Base-by-base conservation (phyloP, 2,888 invertebrate species). In the Mamestra brassicae region DNA sequence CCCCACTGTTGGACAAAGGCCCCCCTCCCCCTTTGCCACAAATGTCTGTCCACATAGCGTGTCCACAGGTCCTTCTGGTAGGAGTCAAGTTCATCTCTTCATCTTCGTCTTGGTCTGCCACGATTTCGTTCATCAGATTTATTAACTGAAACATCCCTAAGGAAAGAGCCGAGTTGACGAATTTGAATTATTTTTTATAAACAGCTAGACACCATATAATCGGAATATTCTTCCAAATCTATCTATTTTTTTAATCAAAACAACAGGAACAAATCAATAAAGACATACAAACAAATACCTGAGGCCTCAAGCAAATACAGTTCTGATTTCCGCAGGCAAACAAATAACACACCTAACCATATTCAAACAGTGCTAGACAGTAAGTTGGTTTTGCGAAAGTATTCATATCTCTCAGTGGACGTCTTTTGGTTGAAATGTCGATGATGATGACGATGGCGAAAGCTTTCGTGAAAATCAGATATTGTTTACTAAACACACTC, bases 301-400 rank as follows among this genome's bases (percentile, higher is more conserved):
- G 50, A 55, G 38, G 50, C 13, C 26, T 79, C 3, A 10, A 13
- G 50, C 61, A 76, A 76, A 76, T 55, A 76, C 36, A 38, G 13
- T 74, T 74, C n/a, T 5, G 79, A 55, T 47, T 78, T 61, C 54
- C n/a, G 60, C 34, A 79, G 58, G 34, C 61, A 79, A 6, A 17
- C 79, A 79, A 76, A 76, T 79, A 71, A 26, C 61, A 36, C 72
- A 55, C 38, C 72, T 79, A 76, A 79, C 61, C 5, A 72, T 79
- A 62, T 72, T 26, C 72, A 76, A 76, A 76, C 73, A 76, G 42
- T 38, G 11, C 50, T 13, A 10, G 34, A 71, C 61, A 38, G 54
- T 7, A 11, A 45, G 34, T 54, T 75, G 38, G 70, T 36, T 50
- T 36, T 47, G 34, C 36, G 26, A 26, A 47, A 34, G 42, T 10